Conservation (phyloP, 2,113 vertebrate species). For the Aspidoscelis tigris region DNA sequence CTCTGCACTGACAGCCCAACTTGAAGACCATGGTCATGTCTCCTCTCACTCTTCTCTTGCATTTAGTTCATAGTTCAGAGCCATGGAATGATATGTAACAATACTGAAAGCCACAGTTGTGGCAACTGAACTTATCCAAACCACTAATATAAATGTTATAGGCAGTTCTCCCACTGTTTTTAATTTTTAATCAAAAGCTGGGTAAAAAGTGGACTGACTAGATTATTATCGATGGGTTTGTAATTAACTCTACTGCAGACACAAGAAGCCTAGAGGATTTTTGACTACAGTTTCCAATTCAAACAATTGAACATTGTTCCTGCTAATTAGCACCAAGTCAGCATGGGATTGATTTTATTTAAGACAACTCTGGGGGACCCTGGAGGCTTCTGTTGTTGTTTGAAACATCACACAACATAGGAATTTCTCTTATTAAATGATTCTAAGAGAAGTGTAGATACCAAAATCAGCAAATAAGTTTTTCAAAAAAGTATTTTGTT, state of each 20-base stretch:
- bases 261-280: not conserved
- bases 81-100: not conserved
- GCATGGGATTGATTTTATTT: not conserved
- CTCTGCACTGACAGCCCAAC: too few relatives aligned
- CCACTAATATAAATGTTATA: not conserved
- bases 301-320: not conserved
- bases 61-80: not conserved
- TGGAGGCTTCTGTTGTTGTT: not conserved
- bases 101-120: not conserved
- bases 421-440: too few relatives aligned
- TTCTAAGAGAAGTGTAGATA: too few relatives aligned
- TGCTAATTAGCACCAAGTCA: not conserved
- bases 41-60: too few relatives aligned
- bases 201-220: not conserved
- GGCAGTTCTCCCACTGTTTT: not conserved
- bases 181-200: not conserved
- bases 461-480: too few relatives aligned
- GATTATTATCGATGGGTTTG: not conserved
- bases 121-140: not conserved
- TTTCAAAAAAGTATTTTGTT: too few relatives aligned
- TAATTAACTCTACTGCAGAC: not conserved
- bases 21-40: too few relatives aligned
- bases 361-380: not conserved
- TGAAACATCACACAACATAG: too few relatives aligned
- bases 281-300: not conserved